Evolutionary conservation across 37 sponge, comb jelly and placozoan species (phyloP).

Genomic region (Ephydatia muelleri): DNA sequence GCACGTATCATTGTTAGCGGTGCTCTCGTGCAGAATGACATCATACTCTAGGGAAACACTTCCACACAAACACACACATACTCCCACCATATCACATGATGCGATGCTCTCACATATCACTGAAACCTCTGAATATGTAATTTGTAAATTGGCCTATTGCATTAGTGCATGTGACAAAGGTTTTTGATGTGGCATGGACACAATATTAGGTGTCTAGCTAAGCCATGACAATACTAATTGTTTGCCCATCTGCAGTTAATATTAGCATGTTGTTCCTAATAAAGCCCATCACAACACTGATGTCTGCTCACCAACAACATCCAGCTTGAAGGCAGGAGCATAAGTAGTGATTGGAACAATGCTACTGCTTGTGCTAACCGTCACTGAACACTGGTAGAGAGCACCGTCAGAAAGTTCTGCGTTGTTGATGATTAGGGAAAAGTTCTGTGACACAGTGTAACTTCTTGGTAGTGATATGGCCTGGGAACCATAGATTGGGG

Average conservation of each 20-base stretch:
- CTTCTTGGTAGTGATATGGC: background rate
- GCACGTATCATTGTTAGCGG: too few relatives aligned
- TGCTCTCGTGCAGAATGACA: too few relatives aligned
- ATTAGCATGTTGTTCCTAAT: background rate
- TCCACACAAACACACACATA: too few relatives aligned
- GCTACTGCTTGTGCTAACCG: background rate
- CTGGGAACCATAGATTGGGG: background rate
- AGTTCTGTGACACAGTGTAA: background rate
- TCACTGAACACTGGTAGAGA: background rate
- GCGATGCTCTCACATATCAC: too few relatives aligned
- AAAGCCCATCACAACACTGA: background rate
- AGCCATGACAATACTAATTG: background rate
- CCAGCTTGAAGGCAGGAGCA: background rate
- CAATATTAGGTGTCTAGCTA: too few relatives aligned
- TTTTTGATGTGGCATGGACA: too few relatives aligned
- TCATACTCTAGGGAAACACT: too few relatives aligned
- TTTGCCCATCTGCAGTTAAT: background rate
- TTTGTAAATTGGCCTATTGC: too few relatives aligned
- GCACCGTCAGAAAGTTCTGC: background rate
- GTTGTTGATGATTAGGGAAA: background rate
- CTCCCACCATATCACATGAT: too few relatives aligned
- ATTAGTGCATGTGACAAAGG: too few relatives aligned
- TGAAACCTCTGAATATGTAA: too few relatives aligned
- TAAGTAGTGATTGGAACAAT: background rate
- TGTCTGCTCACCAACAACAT: background rate